Conservation (phyloP, 2,888 invertebrate genomes). For the Petrolisthes manimaculis region DNA sequence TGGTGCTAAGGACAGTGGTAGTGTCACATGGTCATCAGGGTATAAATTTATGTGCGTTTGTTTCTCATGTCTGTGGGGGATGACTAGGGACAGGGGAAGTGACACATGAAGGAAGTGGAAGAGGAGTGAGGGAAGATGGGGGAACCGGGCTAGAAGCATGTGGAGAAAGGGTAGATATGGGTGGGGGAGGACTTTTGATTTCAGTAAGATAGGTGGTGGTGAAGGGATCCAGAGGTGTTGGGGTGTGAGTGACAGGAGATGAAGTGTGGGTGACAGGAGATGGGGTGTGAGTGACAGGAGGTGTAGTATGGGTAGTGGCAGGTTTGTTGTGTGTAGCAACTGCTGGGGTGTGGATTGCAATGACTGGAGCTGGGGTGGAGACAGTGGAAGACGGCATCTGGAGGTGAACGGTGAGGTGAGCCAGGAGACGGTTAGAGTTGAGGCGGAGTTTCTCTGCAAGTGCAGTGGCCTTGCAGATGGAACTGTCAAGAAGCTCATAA, state of each 20-base stretch:
- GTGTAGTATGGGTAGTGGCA: background rate
- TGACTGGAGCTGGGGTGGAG: background rate
- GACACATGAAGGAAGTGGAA: background rate
- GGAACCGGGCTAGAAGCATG: background rate
- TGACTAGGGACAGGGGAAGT: background rate
- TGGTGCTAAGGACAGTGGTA: background rate
- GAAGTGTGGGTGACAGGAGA: background rate
- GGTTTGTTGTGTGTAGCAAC: background rate
- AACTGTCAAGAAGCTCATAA: slow-evolving; percentile 27
- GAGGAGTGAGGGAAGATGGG: background rate
- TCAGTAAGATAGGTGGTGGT: background rate
- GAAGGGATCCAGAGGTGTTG: background rate
- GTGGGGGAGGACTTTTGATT: background rate
- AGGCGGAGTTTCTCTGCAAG: slow-evolving; percentile 37
- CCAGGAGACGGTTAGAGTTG: slow-evolving; percentile 23
- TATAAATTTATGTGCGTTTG: too few relatives aligned
- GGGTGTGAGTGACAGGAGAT: background rate
- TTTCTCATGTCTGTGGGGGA: too few relatives aligned
- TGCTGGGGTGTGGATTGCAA: background rate
- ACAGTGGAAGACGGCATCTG: background rate
- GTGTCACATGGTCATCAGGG: background rate
- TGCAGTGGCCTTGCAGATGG: slow-evolving; percentile 24
- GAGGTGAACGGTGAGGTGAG: slow-evolving; percentile 20
- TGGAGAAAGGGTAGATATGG: background rate
- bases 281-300: background rate